These are phyloP conservation scores for Apomyelois bistriatella DNA, from an alignment of 2,888 invertebrate genomes.

Conservation along the genomic window DNA sequence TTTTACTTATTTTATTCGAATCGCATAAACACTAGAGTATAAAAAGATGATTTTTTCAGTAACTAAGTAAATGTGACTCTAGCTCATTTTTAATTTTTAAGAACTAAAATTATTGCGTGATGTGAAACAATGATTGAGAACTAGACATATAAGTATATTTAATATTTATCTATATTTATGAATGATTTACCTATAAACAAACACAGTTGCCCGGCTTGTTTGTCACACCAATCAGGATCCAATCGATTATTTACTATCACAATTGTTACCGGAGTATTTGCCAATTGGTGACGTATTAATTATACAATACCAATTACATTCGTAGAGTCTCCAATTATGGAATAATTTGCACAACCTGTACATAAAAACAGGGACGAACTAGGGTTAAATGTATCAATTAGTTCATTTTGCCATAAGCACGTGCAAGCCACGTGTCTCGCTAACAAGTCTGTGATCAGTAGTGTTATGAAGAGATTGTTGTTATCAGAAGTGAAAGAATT, in stretches of 20 bases:
- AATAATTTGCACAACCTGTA: slow-evolving; percentile 9
- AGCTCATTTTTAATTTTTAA: too few relatives aligned
- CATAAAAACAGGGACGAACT: slow-evolving; percentile 3
- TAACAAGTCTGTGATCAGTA: slow-evolving; percentile 53
- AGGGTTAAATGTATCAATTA: slow-evolving; percentile 47
- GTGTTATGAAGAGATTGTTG: slow-evolving; percentile 37
- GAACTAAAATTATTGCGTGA: too few relatives aligned
- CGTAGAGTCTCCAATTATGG: slow-evolving; percentile 6
- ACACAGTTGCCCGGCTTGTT: too few relatives aligned
- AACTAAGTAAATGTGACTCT: too few relatives aligned
- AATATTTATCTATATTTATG: too few relatives aligned
- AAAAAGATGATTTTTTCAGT: too few relatives aligned
- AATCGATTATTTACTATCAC: not conserved
- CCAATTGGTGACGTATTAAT: slow-evolving; percentile 9
- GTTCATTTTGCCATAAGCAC: slow-evolving; percentile 45
- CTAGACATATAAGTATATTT: too few relatives aligned
- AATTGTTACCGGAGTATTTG: not conserved
- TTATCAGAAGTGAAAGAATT: slow-evolving; percentile 29
- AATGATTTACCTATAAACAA: not conserved
- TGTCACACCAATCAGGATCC: not conserved
- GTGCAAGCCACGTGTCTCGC: slow-evolving; percentile 54
- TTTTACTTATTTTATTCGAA: too few relatives aligned
- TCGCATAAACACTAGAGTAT: too few relatives aligned
- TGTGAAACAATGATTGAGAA: too few relatives aligned
- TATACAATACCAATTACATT: slow-evolving; percentile 11